phyloP scores from a whole-genome alignment of 2,797 vertebrate genomes.

The Gila robusta region DNA sequence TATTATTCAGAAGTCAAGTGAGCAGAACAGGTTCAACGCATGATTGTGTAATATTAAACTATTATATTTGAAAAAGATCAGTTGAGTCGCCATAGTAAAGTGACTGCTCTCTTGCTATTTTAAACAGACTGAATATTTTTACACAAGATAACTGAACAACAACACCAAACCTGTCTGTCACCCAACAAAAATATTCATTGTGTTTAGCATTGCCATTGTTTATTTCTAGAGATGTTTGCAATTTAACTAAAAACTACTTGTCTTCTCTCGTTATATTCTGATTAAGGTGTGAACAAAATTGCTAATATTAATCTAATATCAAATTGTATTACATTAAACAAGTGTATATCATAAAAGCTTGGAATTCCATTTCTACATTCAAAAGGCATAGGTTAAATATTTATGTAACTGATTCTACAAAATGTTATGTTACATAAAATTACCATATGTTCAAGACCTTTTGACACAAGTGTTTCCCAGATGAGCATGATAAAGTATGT shows the following conservation, averaged over 20 bases:
- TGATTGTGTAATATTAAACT: background rate
- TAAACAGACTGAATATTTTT: background rate
- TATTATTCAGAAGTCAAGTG: background rate
- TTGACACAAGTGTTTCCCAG: background rate
- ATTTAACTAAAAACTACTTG: background rate
- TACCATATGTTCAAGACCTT: background rate
- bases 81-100: background rate
- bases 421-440: conserved; percentile 5
- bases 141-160: background rate
- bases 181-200: background rate
- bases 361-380: too few species aligned
- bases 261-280: background rate
- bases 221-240: background rate
- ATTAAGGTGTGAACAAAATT: background rate
- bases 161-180: background rate
- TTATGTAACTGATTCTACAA: background rate
- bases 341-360: background rate
- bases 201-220: background rate
- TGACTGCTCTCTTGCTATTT: background rate
- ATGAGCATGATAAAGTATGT: too few species aligned
- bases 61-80: background rate
- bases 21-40: background rate
- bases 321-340: background rate
- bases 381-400: background rate
- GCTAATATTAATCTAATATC: background rate